Evolutionary conservation across 1,140 invertebrate genomes (phyloP), one percentile per base, ranked within the genome.

Genomic region (Contarinia nasturtii): DNA sequence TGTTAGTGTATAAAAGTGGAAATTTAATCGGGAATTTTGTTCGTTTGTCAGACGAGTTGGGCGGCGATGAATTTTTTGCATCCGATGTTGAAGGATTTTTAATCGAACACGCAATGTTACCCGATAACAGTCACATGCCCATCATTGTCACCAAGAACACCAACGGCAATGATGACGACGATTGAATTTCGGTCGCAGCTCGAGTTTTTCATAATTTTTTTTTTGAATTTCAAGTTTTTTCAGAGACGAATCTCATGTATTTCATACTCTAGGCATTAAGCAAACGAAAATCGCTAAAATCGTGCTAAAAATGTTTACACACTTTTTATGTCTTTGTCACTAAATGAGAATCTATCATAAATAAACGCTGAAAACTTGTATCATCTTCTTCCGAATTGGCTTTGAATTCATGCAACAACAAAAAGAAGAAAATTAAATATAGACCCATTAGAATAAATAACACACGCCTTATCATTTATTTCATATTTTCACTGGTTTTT

Each of bases 21-120:
- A 79, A 88, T 57, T 67, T 97, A 8, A 79, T 98, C 57, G 90
- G 88, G 8, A 97, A 95, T 67, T 96, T 95, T 71, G 77, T 97
- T 11, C 70, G 81, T 22, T 57, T 98, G 14, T 78, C 80, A 12
- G 79, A 91, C 58, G 83, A 89, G 54, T 68, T 97, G 33, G 89
- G 89, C 2, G 89, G 89, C 2, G 77, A 82, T 61, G 89, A 96
- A 56, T 96, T 96, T 67, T 88, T 76, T 66, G 74, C 84, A 7
- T 77, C 77, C 20, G 92, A 97, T 68, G 77, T 98, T 11, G 86
- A 95, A 67, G 76, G 75, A 49, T 94, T 87, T 67, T 72, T 97
- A 2, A 77, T 87, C 42, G 88, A 95, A 57, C 79, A 84, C 62
- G 82, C 81, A 41, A 73, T 87, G 55, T 59, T 87, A 40, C 69